These are phyloP conservation scores for Chlorops oryzae DNA, from an alignment of 1,140 invertebrate genomes.

Conservation along the genomic window DNA sequence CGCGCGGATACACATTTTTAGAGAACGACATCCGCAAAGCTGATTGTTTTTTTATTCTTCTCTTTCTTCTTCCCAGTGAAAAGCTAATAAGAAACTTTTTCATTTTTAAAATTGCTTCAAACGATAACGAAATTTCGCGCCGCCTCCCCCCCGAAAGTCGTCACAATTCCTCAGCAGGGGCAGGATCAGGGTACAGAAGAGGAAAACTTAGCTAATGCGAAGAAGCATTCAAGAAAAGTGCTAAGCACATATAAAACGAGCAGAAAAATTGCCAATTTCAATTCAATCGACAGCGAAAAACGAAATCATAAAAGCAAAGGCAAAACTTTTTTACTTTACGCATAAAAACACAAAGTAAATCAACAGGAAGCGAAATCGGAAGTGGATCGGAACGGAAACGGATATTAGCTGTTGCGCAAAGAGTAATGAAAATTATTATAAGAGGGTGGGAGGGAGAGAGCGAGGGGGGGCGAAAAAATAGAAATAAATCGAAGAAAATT, in stretches of 20 bases:
- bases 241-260: background rate
- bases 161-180: no score
- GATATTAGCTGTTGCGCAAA: background rate
- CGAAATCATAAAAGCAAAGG: no score
- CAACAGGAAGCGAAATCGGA: background rate
- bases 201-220: no score
- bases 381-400: background rate
- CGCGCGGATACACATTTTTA: no score
- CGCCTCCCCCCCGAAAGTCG: no score
- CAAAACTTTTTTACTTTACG: background rate
- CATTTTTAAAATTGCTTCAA: conserved; percentile 5
- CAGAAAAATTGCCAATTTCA: conserved; percentile 7
- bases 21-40: no score
- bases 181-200: no score
- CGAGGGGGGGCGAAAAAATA: background rate
- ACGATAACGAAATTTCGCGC: background rate
- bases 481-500: background rate
- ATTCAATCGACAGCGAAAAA: conserved; percentile 8
- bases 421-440: background rate
- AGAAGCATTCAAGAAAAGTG: no score
- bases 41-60: no score
- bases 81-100: conserved; percentile 12
- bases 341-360: background rate
- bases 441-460: background rate
- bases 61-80: no score